Conservation (phyloP, 2,113 vertebrate species). For the Chaetodon auriga region DNA sequence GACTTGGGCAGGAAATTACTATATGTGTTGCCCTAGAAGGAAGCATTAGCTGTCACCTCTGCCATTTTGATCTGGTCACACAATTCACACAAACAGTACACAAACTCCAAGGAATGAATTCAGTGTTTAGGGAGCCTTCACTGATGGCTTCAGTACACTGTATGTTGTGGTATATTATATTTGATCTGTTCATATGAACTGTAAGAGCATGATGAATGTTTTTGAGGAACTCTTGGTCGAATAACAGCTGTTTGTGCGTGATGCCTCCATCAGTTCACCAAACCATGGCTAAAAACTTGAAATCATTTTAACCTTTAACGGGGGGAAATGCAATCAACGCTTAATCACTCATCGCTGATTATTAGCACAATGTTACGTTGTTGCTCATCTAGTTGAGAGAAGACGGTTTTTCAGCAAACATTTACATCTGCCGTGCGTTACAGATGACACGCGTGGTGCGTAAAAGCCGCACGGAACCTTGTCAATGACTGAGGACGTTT, state of each 20-base stretch:
- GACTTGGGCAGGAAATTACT: conserved; percentile 21
- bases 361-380: not conserved
- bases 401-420: not conserved
- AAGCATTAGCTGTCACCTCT: not conserved
- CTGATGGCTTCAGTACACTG: not conserved
- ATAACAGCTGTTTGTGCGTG: not conserved
- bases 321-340: not conserved
- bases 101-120: not conserved
- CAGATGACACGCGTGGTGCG: conserved; percentile 21
- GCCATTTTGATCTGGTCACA: conserved; percentile 7
- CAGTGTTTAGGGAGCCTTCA: not conserved
- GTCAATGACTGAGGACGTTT: conserved; percentile 6
- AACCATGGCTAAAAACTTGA: not conserved
- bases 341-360: not conserved
- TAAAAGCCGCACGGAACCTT: conserved; percentile 54
- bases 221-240: not conserved
- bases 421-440: not conserved
- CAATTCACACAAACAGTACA: conserved; percentile 15
- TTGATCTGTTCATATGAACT: not conserved
- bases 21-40: not conserved
- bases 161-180: not conserved
- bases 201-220: not conserved
- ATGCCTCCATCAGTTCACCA: not conserved
- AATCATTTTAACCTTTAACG: not conserved
- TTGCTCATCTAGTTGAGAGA: not conserved